A percentile compares a stretch with the other conserved stretches of the same genome.
phyloP scores from a whole-genome alignment of 2,888 invertebrate genomes.

The Acanthoscelides obtectus region DNA sequence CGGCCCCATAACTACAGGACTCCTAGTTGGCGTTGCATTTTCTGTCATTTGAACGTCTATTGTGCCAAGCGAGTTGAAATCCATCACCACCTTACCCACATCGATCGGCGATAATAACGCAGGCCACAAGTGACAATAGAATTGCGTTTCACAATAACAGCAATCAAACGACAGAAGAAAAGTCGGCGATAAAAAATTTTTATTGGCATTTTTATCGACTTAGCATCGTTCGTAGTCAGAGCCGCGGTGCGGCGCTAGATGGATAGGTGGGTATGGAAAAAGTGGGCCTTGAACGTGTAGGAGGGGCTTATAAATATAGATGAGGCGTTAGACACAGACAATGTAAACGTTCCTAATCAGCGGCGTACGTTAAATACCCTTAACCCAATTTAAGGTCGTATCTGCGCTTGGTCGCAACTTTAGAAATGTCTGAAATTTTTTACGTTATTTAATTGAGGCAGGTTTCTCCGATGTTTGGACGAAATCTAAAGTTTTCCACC shows the following conservation, averaged over 20 bases:
- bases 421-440: too few relatives aligned
- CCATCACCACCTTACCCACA: not conserved
- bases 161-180: not conserved
- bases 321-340: not conserved
- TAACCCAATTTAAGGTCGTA: too few relatives aligned
- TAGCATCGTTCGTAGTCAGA: not conserved
- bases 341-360: not conserved
- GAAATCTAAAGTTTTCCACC: too few relatives aligned
- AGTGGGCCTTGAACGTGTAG: not conserved
- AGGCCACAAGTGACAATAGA: not conserved
- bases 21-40: too few relatives aligned
- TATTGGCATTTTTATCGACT: not conserved
- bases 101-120: not conserved
- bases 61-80: not conserved
- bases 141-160: not conserved
- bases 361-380: too few relatives aligned
- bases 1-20: too few relatives aligned
- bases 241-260: not conserved
- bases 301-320: not conserved
- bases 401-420: too few relatives aligned
- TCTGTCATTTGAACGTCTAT: too few relatives aligned
- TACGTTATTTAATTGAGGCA: too few relatives aligned
- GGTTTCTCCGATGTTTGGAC: too few relatives aligned
- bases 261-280: not conserved
- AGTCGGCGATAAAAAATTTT: not conserved